Base-by-base conservation (phyloP, 2,113 vertebrate species). In the Origma solitaria region DNA sequence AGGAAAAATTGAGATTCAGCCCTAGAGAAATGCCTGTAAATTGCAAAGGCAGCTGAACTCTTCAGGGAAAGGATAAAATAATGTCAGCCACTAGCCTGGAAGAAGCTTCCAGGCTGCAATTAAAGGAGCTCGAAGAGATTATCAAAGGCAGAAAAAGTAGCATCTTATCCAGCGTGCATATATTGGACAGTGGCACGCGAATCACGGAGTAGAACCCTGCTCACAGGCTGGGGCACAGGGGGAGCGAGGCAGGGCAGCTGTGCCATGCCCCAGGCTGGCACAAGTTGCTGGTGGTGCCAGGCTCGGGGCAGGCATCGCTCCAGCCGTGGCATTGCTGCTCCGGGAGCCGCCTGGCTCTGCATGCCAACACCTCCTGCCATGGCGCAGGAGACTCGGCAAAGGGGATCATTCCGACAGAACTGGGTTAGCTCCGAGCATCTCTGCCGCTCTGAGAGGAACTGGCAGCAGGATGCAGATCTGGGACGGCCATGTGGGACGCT, bases 61-160 rank as follows among this genome's bases (percentile, higher is more conserved):
- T 82, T 73, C 10, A 19, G 83, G 89, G 77, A 92, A 79, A 49
- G 53, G 53, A 82, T 85, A 84, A 95, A 95, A 82, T 91, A 86
- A 75, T 79, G 68, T 20, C 56, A 96, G 37, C 33, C 64, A n/a
- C 51, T 75, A 44, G 51, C 44, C 47, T 86, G 60, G 56, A 86
- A 86, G 57, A 93, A 88, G 11, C 56, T 94, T 90, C 71, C 50
- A 88, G 79, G 64, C 72, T 95, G 56, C 92, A 97, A 92, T 96
- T 94, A 92, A 73, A 58, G 54, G 64, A 70, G 51, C 38, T 81
- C 3, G 0, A 81, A 68, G 56, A 86, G 77, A 89, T 92, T 91
- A 92, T 40, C 1, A 4, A 81, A 71, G 92, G 21, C 58, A 42
- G 45, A 65, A 93, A 11, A 93, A 72, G 70, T 45, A 76, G 42